phyloP scores from a whole-genome alignment of 2,113 vertebrate genomes.

The Malurus elegans region DNA sequence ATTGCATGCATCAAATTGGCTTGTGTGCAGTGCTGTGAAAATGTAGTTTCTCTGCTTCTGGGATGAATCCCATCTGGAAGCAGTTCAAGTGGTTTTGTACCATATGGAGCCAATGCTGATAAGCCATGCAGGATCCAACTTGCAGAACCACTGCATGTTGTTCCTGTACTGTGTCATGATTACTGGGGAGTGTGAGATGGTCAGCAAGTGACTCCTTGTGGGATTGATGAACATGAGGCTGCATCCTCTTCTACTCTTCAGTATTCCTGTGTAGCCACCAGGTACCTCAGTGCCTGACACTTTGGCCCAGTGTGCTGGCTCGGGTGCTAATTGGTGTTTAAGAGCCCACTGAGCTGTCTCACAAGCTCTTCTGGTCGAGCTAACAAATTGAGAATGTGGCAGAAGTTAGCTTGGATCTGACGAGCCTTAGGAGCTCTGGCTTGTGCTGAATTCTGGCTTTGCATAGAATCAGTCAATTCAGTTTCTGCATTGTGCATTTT shows the following conservation, averaged over 20 bases:
- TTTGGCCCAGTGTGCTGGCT: rapidly evolving
- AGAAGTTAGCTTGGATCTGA: background rate
- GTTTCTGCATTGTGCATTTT: background rate
- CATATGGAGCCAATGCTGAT: background rate
- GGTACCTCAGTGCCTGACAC: rapidly evolving
- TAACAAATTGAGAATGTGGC: background rate
- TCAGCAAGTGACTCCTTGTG: background rate
- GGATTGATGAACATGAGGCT: background rate
- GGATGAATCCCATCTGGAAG: background rate
- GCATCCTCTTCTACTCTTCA: background rate
- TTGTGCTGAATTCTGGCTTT: background rate
- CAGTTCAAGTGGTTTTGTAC: background rate
- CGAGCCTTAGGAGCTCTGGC: background rate
- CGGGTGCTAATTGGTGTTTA: background rate
- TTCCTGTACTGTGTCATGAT: rapidly evolving
- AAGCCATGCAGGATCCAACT: background rate
- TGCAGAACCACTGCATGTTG: background rate
- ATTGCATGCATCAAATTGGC: background rate
- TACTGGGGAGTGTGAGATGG: background rate
- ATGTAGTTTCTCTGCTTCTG: background rate
- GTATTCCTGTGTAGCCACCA: background rate
- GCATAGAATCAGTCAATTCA: background rate
- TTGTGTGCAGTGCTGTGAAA: background rate
- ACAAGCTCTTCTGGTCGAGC: background rate
- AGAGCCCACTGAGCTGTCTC: background rate